A percentile compares a stretch with the other conserved stretches of the same genome.
Conservation (phyloP, 2,888 invertebrate species). For the Limnephilus lunatus region DNA sequence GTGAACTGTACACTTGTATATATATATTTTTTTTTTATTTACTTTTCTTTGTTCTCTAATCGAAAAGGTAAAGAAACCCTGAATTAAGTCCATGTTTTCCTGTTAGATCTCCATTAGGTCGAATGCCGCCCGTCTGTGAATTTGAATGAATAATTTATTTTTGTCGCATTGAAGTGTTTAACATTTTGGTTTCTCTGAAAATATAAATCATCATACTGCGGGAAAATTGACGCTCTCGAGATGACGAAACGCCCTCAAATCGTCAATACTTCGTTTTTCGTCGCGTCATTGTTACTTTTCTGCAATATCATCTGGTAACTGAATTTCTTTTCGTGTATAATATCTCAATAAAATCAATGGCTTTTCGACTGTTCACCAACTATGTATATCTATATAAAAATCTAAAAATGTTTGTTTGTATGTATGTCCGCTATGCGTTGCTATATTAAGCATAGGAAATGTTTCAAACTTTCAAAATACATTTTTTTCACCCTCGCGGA, state of each 20-base stretch:
- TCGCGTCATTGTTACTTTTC: background rate
- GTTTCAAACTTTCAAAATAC: too few relatives aligned
- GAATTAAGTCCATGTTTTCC: background rate
- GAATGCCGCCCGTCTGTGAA: background rate
- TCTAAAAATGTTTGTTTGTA: too few relatives aligned
- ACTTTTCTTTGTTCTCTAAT: too few relatives aligned
- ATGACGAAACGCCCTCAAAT: background rate
- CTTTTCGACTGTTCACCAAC: background rate
- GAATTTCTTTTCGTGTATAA: background rate
- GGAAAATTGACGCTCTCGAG: background rate
- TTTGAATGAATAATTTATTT: background rate
- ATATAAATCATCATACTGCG: background rate
- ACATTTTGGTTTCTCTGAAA: conserved; percentile 3
- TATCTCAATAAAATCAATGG: background rate
- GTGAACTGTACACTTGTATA: too few relatives aligned
- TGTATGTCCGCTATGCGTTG: too few relatives aligned
- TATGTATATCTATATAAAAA: too few relatives aligned
- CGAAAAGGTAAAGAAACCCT: background rate
- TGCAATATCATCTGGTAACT: background rate
- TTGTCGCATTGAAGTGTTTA: conserved; percentile 16
- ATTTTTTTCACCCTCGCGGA: too few relatives aligned
- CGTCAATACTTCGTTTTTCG: conserved; percentile 14
- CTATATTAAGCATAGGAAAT: too few relatives aligned
- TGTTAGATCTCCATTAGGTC: background rate
- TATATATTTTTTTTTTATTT: too few relatives aligned